Evolutionary conservation across 2,888 invertebrate species (phyloP).

Genomic region (Dicroscelio sp.): DNA sequence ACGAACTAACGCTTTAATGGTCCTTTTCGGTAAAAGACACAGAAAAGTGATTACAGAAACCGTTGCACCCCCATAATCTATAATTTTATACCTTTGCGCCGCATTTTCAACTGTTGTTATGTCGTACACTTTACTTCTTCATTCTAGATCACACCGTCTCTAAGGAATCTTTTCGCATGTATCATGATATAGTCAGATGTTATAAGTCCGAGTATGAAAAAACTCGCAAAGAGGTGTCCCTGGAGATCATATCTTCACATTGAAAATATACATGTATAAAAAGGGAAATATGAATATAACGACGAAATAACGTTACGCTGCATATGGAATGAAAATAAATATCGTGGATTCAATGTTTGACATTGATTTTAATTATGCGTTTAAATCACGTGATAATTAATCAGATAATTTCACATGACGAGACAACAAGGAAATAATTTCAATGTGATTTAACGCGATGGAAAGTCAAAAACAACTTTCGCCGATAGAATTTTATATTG

Average conservation of each 20-base stretch:
- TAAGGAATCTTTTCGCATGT: constrained; percentile 88
- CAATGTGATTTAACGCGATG: too few species aligned
- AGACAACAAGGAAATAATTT: too few species aligned
- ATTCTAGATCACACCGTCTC: constrained; percentile 68
- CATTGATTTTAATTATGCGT: too few species aligned
- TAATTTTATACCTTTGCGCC: constrained; percentile 24
- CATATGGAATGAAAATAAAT: too few species aligned
- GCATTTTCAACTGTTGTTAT: constrained; percentile 45
- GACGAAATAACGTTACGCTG: not conserved
- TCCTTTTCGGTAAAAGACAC: not conserved
- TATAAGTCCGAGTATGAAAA: constrained; percentile 75
- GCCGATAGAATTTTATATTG: too few species aligned
- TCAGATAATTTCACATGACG: too few species aligned
- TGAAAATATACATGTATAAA: constrained; percentile 52
- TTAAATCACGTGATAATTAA: too few species aligned
- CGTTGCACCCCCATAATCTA: not conserved
- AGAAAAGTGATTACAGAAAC: not conserved
- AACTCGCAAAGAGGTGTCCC: constrained; percentile 78
- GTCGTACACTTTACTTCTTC: constrained; percentile 35
- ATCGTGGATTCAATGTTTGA: too few species aligned
- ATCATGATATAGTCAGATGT: constrained; percentile 85
- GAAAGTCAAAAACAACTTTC: too few species aligned
- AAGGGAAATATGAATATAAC: constrained; percentile 7
- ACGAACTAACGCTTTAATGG: too few species aligned
- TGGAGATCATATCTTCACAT: constrained; percentile 52